A percentile compares a stretch with the other conserved stretches of the same genome.
Conservation (phyloP, 2,113 vertebrate species). For the Mustelus asterias region DNA sequence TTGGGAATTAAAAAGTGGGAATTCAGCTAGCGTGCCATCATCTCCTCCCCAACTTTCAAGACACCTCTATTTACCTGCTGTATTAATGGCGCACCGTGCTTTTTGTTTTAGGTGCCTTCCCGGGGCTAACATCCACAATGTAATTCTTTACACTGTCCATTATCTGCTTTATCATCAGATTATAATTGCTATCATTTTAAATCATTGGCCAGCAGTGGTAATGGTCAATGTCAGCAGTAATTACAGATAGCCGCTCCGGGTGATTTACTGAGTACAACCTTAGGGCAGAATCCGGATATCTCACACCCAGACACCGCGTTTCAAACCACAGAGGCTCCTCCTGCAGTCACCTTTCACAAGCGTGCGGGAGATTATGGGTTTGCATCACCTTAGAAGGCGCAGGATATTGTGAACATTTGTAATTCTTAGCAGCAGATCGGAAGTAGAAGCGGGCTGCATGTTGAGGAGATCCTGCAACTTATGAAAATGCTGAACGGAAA, state of each 20-base stretch:
- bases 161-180: slow-evolving; percentile 26
- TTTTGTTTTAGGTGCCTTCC: too few relatives aligned
- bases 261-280: slow-evolving; percentile 31
- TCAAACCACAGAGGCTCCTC: neutral
- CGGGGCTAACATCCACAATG: neutral
- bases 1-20: neutral
- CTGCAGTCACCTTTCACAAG: neutral
- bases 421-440: neutral
- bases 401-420: neutral
- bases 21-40: neutral
- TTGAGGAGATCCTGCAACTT: neutral
- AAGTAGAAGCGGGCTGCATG: neutral
- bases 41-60: neutral
- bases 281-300: slow-evolving; percentile 18
- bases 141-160: slow-evolving; percentile 19
- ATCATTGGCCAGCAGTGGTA: slow-evolving; percentile 11
- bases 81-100: neutral
- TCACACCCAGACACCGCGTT: neutral
- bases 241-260: slow-evolving; percentile 37
- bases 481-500: neutral
- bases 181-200: slow-evolving; percentile 26
- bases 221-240: slow-evolving; percentile 33
- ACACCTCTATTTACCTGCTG: neutral
- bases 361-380: neutral
- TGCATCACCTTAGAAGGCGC: neutral